Base-by-base conservation (phyloP, 2,797 vertebrate species). In the Takifugu rubripes region DNA sequence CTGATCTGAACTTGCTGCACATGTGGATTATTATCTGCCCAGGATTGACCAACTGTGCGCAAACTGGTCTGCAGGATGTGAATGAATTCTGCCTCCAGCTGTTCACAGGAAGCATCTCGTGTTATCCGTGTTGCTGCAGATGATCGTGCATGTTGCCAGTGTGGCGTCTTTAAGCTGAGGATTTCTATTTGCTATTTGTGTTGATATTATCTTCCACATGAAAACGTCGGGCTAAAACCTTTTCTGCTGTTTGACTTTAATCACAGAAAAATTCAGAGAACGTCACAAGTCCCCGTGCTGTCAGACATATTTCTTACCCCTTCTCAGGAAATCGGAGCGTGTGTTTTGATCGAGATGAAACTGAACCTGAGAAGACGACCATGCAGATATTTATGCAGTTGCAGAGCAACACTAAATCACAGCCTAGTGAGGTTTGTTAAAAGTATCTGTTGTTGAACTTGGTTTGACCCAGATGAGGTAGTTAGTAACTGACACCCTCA, bases 401-500 rank as follows among this genome's bases (percentile, higher is more conserved):
- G 72, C 54, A 72, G 50, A 42, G 56, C 43, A 84, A 85, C 74
- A 21, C 21, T 21, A 77, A 75, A 81, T 82, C 85, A 84, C 36
- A 77, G 72, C 31, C 55, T 53, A 64, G 76, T 61, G 67, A 36
- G 54, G 74, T 59, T 60, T 71, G 75, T 75, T 60, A 70, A 61
- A 75, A 71, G 72, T 65, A 40, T 85, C 77, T 84, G 81, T 78
- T 84, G 66, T 72, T 88, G 87, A 90, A 88, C 87, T 89, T 74
- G 74, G 74, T 83, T 82, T 77, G 79, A 90, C 86, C 87, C 70
- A 82, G 52, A 74, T 75, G 78, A 78, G 43, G 64, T 61, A 81
- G 74, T 76, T 56, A 78, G 83, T 72, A 84, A 86, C 78, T 48
- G 74, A 85, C 84, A 86, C 84, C 64, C 47, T 48, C 45, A 25